Conservation (phyloP, 2,797 vertebrate genomes). For the Phyllotis vaccarum region DNA sequence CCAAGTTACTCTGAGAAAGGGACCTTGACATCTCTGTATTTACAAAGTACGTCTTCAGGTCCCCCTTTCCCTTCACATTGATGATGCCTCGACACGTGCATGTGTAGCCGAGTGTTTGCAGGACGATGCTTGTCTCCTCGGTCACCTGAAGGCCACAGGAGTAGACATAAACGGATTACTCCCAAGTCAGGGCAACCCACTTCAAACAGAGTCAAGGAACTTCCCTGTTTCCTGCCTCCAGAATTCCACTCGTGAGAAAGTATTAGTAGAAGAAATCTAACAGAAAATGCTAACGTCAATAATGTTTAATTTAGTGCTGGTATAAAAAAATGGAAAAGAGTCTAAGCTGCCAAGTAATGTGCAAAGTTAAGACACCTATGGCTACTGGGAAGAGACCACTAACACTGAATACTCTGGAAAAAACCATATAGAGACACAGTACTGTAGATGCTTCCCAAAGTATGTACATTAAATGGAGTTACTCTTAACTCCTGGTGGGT, state of each 20-base stretch:
- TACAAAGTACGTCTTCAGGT: slow-evolving; percentile 97
- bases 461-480: background rate
- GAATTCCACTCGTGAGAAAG: background rate
- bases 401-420: background rate
- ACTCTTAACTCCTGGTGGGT: background rate
- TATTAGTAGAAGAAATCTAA: rapidly evolving
- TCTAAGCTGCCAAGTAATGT: background rate
- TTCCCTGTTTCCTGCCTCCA: background rate
- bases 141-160: slow-evolving; percentile 91
- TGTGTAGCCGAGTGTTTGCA: slow-evolving; percentile 94
- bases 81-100: slow-evolving; percentile 98
- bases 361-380: background rate
- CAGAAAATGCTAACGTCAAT: background rate
- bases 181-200: rapidly evolving
- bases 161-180: background rate
- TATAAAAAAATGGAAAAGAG: background rate
- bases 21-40: slow-evolving; percentile 98
- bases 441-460: background rate
- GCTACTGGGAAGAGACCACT: background rate
- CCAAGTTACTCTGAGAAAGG: slow-evolving; percentile 96
- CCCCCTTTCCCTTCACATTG: slow-evolving; percentile 99
- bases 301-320: background rate
- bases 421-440: background rate
- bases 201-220: background rate
- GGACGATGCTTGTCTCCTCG: slow-evolving; percentile 94